These are phyloP conservation scores for Eristalis pertinax DNA, from an alignment of 2,888 invertebrate genomes.

Conservation along the genomic window DNA sequence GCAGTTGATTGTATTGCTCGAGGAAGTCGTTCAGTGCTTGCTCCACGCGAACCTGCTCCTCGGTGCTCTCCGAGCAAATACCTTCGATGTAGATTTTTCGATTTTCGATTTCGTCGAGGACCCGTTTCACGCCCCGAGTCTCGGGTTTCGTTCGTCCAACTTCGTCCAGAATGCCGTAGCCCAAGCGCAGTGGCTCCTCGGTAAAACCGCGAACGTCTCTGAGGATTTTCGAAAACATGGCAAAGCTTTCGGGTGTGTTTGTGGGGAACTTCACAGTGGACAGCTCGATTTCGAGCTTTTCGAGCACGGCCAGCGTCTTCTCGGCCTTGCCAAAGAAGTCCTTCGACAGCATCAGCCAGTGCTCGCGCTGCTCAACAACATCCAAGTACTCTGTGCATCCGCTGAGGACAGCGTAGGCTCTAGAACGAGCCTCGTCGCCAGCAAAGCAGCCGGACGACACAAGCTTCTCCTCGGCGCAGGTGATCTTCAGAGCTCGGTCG, in stretches of 20 bases:
- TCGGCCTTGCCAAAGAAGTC: conserved; percentile 88
- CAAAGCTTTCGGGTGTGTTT: conserved; percentile 86
- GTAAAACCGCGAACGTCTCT: conserved; percentile 86
- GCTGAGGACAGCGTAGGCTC: conserved; percentile 86
- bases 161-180: conserved; percentile 87
- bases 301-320: conserved; percentile 87
- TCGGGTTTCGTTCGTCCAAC: conserved; percentile 85
- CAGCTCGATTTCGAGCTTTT: conserved; percentile 88
- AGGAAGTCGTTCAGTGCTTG: conserved; percentile 87
- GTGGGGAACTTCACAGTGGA: conserved; percentile 85
- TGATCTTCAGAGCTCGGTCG: conserved; percentile 88
- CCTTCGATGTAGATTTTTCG: conserved; percentile 86
- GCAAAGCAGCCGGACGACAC: conserved; percentile 87
- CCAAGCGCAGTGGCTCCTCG: conserved; percentile 86
- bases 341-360: conserved; percentile 86
- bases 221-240: conserved; percentile 86
- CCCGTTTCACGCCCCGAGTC: conserved; percentile 85
- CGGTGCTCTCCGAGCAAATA: conserved; percentile 86
- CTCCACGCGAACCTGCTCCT: conserved; percentile 87
- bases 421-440: conserved; percentile 86
- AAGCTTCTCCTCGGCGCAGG: conserved; percentile 89
- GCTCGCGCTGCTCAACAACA: conserved; percentile 87
- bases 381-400: conserved; percentile 87
- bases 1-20: conserved; percentile 86
- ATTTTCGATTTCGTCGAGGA: conserved; percentile 88